Percentiles rank a stretch among this genome's conserved stretches.
Conservation (phyloP, 2,113 vertebrate species). For the Esox niger region DNA sequence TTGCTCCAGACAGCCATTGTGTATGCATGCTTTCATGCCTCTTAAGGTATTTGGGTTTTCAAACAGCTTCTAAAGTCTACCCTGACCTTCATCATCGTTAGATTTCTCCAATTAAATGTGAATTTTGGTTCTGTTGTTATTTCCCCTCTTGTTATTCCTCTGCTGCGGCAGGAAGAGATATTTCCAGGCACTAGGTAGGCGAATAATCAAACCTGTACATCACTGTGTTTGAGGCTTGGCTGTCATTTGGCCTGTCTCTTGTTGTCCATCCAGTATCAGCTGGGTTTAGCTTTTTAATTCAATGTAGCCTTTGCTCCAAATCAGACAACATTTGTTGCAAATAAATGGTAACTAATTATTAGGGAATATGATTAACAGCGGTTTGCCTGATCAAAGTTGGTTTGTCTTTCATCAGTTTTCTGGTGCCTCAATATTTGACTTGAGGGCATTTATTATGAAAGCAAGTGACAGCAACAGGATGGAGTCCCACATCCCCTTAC, state of each 20-base stretch:
- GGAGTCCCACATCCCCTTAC: too few relatives aligned
- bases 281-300: neutral
- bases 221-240: constrained; percentile 6
- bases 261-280: neutral
- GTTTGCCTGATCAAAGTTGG: neutral
- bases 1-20: neutral
- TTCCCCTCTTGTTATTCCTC: neutral
- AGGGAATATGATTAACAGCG: neutral
- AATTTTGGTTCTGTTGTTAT: constrained; percentile 12
- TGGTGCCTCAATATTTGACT: neutral
- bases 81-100: neutral
- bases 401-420: neutral
- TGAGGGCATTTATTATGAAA: neutral
- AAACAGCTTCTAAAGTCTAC: neutral
- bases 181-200: constrained; percentile 12
- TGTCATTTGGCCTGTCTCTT: constrained; percentile 2
- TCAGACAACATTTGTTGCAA: neutral
- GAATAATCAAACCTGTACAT: constrained; percentile 21
- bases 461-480: neutral
- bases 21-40: neutral
- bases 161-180: constrained; percentile 17
- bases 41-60: neutral
- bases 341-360: neutral
- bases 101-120: constrained; percentile 24
- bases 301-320: neutral